phyloP scores from a whole-genome alignment of 2,113 vertebrate species.

The Andinoacara biseriatus region DNA sequence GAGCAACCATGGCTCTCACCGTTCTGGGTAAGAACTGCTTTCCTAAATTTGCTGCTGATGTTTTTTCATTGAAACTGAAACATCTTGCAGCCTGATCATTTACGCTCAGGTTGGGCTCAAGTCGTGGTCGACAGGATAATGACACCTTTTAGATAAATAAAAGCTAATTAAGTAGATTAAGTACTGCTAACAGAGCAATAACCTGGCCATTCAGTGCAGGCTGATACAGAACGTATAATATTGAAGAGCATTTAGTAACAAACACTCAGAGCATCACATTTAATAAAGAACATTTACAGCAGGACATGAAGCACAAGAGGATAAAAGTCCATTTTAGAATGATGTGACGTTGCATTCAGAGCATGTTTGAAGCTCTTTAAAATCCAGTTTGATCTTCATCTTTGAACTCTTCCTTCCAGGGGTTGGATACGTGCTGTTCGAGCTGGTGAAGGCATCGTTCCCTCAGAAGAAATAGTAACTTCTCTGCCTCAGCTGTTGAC shows the following conservation, averaged over 20 bases:
- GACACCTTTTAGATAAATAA: neutral
- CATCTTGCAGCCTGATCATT: neutral
- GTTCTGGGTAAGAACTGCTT: slow-evolving; percentile 82
- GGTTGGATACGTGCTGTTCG: slow-evolving; percentile 79
- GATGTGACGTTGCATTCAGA: neutral
- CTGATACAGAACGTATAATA: too few relatives aligned
- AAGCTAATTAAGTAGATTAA: neutral
- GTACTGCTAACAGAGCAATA: neutral
- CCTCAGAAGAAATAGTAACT: slow-evolving; percentile 84
- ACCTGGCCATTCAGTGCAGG: neutral
- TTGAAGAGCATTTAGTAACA: too few relatives aligned
- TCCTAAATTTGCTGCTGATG: neutral
- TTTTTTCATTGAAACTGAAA: neutral
- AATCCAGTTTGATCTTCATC: neutral
- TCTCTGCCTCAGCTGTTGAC: neutral
- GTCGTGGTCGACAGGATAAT: neutral
- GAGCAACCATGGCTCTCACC: slow-evolving; percentile 81
- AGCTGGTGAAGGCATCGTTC: slow-evolving; percentile 77
- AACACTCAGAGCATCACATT: too few relatives aligned
- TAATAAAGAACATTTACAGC: too few relatives aligned
- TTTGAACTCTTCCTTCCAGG: slow-evolving; percentile 72
- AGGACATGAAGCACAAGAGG: neutral
- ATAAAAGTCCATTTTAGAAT: neutral
- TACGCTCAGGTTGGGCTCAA: neutral
- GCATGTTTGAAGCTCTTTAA: neutral